Base-by-base conservation (phyloP, 2,888 invertebrate genomes). In the Vanessa cardui region DNA sequence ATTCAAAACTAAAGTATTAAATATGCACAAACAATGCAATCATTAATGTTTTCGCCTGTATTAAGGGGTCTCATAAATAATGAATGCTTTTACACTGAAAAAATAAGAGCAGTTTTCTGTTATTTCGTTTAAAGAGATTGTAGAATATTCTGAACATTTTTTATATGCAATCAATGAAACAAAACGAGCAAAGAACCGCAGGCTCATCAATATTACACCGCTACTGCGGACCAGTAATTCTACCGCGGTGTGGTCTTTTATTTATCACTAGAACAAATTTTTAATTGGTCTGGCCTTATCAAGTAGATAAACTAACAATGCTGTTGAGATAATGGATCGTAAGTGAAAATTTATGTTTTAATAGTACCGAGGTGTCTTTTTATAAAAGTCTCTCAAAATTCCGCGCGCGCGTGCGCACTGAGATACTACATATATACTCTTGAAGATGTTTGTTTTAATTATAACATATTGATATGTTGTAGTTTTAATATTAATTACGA, bases 341-440 rank as follows among this genome's bases (percentile, higher is more conserved):
- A 88, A 90, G 89, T 89, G 89, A 87, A 82, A 88, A 90, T 88
- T 85, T 88, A 88, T 90, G 89, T 90, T 85, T 82, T 79, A 76
- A 77, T 78, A 76, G 68, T 70, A 61, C 58, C 64, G 49, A 68
- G 71, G 63, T 70, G 62, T 64, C 66, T 76, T 78, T 77, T 76
- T 75, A 73, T 61, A 45, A 58, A 63, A 72, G 69, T 72, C 66
- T 70, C 63, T 69, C 64, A 50, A 68, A 62, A 74, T 72, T 72
- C 69, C 65, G 58, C 59, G 47, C 65, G 69, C 67, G 70, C 47
- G 33, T 20, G 56, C 33, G 15, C 8, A 6, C n/a, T n/a, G 56
- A 31, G 50, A 50, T 50, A 21, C 31, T 15, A 26, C 31, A 45
- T n/a, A 44, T 12, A 20, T 58, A 18, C 20, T 44, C 33, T 39